These are phyloP conservation scores for Zygogramma bicolorata DNA, from an alignment of 2,888 invertebrate genomes.

Conservation along the genomic window DNA sequence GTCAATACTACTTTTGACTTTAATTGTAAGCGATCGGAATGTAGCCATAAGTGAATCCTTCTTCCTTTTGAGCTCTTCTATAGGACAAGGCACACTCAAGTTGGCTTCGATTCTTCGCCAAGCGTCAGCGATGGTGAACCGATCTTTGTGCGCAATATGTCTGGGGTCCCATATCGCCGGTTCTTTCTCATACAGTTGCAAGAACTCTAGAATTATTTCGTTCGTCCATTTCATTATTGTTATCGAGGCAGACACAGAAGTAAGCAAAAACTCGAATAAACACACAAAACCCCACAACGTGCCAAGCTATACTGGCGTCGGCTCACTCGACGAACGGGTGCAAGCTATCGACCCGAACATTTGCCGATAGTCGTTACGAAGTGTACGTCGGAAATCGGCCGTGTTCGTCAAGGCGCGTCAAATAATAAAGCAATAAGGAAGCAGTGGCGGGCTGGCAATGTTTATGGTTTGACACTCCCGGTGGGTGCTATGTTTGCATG, in stretches of 20 bases:
- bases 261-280: too few species aligned
- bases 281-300: neutral
- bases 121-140: neutral
- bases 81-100: neutral
- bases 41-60: constrained; percentile 8
- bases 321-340: neutral
- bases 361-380: constrained; percentile 7
- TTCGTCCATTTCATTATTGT: constrained; percentile 10
- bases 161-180: constrained; percentile 14
- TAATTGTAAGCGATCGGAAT: constrained; percentile 1
- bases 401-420: constrained; percentile 3
- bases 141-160: neutral
- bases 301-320: neutral
- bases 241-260: too few species aligned
- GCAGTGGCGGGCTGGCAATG: neutral
- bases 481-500: too few species aligned
- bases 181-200: constrained; percentile 7
- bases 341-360: constrained; percentile 1
- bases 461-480: too few species aligned
- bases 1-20: neutral
- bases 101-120: constrained; percentile 15
- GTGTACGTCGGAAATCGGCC: neutral
- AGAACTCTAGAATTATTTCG: constrained; percentile 8
- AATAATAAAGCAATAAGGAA: too few species aligned
- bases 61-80: constrained; percentile 7